A percentile compares a stretch with the other conserved stretches of the same genome.
Evolutionary conservation across 1,140 invertebrate genomes (phyloP).

Genomic region (Tetraneura akinire): DNA sequence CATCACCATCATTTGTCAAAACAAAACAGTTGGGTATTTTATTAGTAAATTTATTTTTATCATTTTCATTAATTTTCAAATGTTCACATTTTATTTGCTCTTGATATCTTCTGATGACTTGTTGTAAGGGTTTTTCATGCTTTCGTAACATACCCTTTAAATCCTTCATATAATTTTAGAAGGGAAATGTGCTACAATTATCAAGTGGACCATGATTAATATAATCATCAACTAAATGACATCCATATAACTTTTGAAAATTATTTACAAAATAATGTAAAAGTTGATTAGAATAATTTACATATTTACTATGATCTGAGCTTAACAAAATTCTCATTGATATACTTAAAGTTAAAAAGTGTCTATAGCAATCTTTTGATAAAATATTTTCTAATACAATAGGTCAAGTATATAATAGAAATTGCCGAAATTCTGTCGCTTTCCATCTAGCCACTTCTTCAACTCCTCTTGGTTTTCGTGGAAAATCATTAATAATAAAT

Average conservation of each 20-base stretch:
- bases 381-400: slow-evolving; percentile 53
- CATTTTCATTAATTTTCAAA: background rate
- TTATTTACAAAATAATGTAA: background rate
- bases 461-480: slow-evolving; percentile 56
- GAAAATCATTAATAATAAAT: slow-evolving; percentile 55
- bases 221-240: slow-evolving; percentile 23
- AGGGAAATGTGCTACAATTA: slow-evolving; percentile 5
- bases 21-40: slow-evolving; percentile 1
- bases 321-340: background rate
- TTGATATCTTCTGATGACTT: background rate
- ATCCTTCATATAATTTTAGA: slow-evolving; percentile 5
- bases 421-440: slow-evolving; percentile 57
- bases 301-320: background rate
- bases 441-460: slow-evolving; percentile 56
- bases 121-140: slow-evolving; percentile 22
- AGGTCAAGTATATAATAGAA: slow-evolving; percentile 57
- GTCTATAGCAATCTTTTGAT: background rate
- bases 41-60: background rate
- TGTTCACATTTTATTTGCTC: background rate
- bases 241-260: background rate
- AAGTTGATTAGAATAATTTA: background rate
- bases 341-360: slow-evolving; percentile 17
- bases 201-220: background rate
- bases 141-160: background rate
- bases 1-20: slow-evolving; percentile 2